These are phyloP conservation scores for Brenthis ino DNA, from an alignment of 2,888 invertebrate genomes.

Conservation along the genomic window DNA sequence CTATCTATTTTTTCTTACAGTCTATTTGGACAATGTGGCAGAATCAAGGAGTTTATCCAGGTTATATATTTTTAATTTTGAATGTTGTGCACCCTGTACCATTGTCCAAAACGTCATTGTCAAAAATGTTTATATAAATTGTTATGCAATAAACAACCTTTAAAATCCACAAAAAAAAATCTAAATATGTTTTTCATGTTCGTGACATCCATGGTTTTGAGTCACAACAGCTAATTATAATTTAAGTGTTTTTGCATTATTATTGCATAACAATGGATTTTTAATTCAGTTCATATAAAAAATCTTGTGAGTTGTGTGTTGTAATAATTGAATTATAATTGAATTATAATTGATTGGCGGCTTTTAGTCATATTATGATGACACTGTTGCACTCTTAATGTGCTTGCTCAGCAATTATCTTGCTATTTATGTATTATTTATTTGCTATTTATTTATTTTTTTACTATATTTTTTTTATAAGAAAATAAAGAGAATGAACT, in stretches of 20 bases:
- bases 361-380: not conserved
- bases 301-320: not conserved
- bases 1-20: constrained; percentile 50
- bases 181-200: not conserved
- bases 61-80: constrained; percentile 45
- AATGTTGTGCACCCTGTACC: constrained; percentile 32
- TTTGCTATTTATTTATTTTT: no score
- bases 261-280: constrained; percentile 5
- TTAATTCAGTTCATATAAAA: not conserved
- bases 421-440: no score
- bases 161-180: not conserved
- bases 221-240: not conserved
- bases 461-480: no score
- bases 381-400: no score
- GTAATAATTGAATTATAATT: constrained; percentile 7
- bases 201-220: not conserved
- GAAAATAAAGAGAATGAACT: no score
- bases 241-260: not conserved
- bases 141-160: not conserved
- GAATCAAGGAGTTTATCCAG: constrained; percentile 74
- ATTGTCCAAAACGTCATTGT: constrained; percentile 27
- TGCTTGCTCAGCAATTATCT: no score
- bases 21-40: constrained; percentile 68
- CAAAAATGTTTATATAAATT: not conserved
- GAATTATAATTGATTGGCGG: not conserved